These are phyloP conservation scores for Gobiocypris rarus DNA, from an alignment of 2,113 vertebrate species.

Conservation along the genomic window DNA sequence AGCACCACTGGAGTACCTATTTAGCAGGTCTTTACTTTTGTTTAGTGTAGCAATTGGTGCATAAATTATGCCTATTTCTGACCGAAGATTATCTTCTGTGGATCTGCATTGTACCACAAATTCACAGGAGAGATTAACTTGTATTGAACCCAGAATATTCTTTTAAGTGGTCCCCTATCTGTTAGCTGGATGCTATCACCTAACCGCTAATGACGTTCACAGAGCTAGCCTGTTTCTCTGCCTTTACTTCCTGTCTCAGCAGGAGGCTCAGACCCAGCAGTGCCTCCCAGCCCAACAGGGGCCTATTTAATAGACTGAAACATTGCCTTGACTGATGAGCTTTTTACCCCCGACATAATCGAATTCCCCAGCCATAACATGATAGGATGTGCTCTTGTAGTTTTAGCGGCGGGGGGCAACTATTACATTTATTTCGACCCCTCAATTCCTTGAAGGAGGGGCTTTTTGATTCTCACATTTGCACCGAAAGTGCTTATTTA, in stretches of 20 bases:
- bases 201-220: background rate
- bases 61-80: background rate
- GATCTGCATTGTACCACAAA: background rate
- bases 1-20: background rate
- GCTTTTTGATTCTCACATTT: background rate
- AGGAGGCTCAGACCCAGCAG: background rate
- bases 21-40: too few relatives aligned
- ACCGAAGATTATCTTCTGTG: background rate
- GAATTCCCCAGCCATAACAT: constrained; percentile 59
- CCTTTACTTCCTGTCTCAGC: background rate
- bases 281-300: background rate
- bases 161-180: constrained; percentile 22
- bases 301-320: constrained; percentile 54
- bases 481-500: constrained; percentile 51
- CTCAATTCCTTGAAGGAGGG: constrained; percentile 44
- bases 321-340: constrained; percentile 62
- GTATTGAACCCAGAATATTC: background rate
- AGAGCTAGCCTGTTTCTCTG: background rate
- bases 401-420: constrained; percentile 34
- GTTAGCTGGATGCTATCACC: constrained; percentile 24
- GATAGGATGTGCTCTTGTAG: constrained; percentile 53
- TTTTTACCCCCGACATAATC: constrained; percentile 65
- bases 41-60: too few relatives aligned
- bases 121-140: background rate
- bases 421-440: constrained; percentile 40